These are phyloP conservation scores for Petromus typicus DNA, from an alignment of 2,113 vertebrate species.

Conservation along the genomic window DNA sequence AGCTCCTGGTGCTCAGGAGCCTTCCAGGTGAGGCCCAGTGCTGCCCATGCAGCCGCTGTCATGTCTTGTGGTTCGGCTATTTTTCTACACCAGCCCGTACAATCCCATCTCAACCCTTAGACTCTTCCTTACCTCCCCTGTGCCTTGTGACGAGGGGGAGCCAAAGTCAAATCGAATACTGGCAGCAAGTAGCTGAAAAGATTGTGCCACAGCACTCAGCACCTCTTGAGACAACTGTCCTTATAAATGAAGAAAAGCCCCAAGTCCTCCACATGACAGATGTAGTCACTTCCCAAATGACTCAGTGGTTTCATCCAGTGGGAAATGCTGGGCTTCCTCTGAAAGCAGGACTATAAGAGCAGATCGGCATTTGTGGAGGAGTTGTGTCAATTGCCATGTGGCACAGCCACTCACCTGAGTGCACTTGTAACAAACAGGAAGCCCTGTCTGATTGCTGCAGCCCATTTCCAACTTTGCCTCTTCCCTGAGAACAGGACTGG, in stretches of 20 bases:
- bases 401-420: fast-evolving
- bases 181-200: background rate
- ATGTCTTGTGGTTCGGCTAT: fast-evolving
- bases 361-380: fast-evolving
- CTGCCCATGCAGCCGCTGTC: fast-evolving
- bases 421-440: background rate
- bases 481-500: background rate
- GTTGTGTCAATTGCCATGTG: fast-evolving
- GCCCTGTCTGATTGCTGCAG: fast-evolving
- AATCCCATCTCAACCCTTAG: background rate
- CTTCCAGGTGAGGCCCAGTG: fast-evolving
- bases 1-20: background rate
- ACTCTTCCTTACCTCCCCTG: background rate
- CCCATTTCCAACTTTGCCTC: background rate
- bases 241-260: no score
- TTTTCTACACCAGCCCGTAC: fast-evolving
- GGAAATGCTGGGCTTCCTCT: background rate
- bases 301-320: background rate
- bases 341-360: background rate
- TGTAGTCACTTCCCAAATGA: no score
- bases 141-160: background rate
- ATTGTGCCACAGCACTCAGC: background rate
- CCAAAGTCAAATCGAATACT: background rate
- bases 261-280: fast-evolving
- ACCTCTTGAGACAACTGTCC: no score